Base-by-base conservation (phyloP, 1,140 invertebrate species). In the Riptortus pedestris region DNA sequence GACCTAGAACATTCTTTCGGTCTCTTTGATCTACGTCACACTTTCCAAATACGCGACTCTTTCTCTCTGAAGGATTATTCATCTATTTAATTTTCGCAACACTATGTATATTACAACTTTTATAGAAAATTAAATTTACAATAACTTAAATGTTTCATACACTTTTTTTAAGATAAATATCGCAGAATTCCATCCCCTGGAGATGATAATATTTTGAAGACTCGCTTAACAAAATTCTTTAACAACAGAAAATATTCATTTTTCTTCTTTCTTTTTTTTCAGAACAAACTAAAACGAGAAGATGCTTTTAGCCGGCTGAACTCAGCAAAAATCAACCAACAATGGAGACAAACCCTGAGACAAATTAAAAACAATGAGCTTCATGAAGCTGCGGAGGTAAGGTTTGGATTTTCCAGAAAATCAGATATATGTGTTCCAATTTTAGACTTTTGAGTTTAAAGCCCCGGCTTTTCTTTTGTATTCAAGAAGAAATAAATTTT, bases 231-330 rank as follows among this genome's bases (percentile, higher is more conserved):
- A n/a, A n/a, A n/a, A n/a, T n/a, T n/a, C n/a, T n/a, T n/a, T 38
- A 38, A 38, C 14, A 38, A 38, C 14, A 7, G 31, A 38, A 5
- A 38, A 38, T 38, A 38, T 38, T 38, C 18, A 11, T 55, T 55
- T 24, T 26, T 18, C 24, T 11, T 18, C 29, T 33, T 12, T 59
- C 2, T 59, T 69, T 66, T 65, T 58, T 74, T 73, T 58, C 70
- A 89, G 86, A 88, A 85, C 70, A 90, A 90, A 79, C 74, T 90
- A 5, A 86, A 85, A 72, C 83, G 81, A 52, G 88, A 91, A 72
- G 86, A 90, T 73, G 79, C 81, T 5, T 90, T 87, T 73, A 79
- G 84, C 0, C 80, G 86, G 62, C 75, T 88, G 29, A 91, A 91
- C 72, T 81, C 82, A 65, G 86, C 87, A 0, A 91, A 91, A 76